Evolutionary conservation across 2,888 invertebrate genomes (phyloP).

Genomic region (Ochlodes sylvanus): DNA sequence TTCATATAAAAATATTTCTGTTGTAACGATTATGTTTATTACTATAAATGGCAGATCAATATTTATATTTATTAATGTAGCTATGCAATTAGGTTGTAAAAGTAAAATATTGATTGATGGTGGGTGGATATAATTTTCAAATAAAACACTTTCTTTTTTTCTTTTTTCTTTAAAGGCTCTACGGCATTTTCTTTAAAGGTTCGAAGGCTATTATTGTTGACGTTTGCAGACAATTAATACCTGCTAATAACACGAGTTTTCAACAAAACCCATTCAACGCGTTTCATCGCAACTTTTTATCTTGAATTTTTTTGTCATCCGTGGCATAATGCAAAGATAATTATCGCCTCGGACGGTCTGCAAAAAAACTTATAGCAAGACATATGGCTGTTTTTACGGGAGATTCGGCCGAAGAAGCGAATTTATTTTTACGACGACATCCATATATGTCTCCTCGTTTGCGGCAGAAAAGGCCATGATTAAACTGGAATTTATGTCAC

Average conservation of each 20-base stretch:
- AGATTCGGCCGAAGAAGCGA: conserved; percentile 46
- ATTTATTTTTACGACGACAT: conserved; percentile 45
- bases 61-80: too few relatives aligned
- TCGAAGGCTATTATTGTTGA: neutral
- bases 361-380: conserved; percentile 35
- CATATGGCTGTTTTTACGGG: conserved; percentile 36
- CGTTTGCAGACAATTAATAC: neutral
- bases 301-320: conserved; percentile 27
- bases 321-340: conserved; percentile 35
- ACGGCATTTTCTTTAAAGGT: too few relatives aligned
- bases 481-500: conserved; percentile 41
- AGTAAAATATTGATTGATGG: too few relatives aligned
- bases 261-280: conserved; percentile 17
- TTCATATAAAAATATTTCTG: too few relatives aligned
- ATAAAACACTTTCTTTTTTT: too few relatives aligned
- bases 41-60: too few relatives aligned
- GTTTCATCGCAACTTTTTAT: conserved; percentile 16
- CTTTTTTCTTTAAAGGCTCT: too few relatives aligned
- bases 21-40: too few relatives aligned
- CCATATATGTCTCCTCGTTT: conserved; percentile 44
- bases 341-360: conserved; percentile 29
- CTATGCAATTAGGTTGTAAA: too few relatives aligned
- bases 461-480: conserved; percentile 36
- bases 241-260: neutral
- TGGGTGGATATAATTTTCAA: too few relatives aligned